Conservation (phyloP, 2,797 vertebrate species). For the Ataeniobius toweri region DNA sequence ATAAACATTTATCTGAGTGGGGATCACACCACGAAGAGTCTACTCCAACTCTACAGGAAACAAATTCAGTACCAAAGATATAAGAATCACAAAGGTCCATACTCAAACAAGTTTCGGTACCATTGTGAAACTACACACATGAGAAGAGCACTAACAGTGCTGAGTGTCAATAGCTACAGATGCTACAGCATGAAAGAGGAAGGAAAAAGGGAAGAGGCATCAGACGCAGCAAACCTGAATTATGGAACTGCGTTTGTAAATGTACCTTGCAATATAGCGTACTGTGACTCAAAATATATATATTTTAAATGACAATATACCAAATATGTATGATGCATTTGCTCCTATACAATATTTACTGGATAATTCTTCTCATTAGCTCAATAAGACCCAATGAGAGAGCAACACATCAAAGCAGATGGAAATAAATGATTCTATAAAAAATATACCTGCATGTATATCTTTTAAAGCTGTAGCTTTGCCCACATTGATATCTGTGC, state of each 20-base stretch:
- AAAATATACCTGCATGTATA: conserved; percentile 65
- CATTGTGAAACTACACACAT: conserved; percentile 52
- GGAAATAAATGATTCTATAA: conserved; percentile 66
- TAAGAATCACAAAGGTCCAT: conserved; percentile 60
- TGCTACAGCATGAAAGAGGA: conserved; percentile 70
- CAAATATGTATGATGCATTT: conserved; percentile 56
- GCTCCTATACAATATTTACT: conserved; percentile 37
- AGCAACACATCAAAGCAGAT: conserved; percentile 58
- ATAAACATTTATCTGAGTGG: conserved; percentile 49
- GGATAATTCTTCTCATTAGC: conserved; percentile 50
- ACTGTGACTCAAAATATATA: conserved; percentile 42
- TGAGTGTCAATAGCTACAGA: conserved; percentile 68
- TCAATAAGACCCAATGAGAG: conserved; percentile 42
- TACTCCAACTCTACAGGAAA: conserved; percentile 55
- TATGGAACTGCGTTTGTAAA: conserved; percentile 50
- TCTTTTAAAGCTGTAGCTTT: conserved; percentile 72
- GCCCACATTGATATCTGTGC: conserved; percentile 42
- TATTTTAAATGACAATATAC: conserved; percentile 51
- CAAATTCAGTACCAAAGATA: conserved; percentile 72
- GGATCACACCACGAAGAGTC: conserved; percentile 58
- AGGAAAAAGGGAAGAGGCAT: conserved; percentile 45
- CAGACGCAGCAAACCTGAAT: conserved; percentile 57
- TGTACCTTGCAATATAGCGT: conserved; percentile 52
- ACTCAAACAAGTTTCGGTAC: conserved; percentile 56
- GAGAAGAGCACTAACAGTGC: conserved; percentile 67